Evolutionary conservation across 2,113 vertebrate genomes (phyloP).

Genomic region (Sterna hirundo): DNA sequence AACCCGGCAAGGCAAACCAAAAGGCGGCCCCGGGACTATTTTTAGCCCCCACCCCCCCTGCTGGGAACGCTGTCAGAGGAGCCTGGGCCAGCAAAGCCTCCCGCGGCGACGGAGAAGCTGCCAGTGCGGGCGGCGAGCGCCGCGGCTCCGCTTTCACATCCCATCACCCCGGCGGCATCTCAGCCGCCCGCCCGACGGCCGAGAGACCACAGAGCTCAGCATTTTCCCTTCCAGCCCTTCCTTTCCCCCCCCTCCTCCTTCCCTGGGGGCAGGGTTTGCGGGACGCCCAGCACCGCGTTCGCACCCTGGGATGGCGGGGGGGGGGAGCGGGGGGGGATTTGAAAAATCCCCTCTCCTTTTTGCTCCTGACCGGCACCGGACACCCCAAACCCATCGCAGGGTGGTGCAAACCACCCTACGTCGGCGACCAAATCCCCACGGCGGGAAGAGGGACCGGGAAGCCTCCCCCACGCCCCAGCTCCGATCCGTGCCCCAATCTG

Average conservation of each 20-base stretch:
- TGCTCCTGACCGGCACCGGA: rapidly evolving
- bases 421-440: rapidly evolving
- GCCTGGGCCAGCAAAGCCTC: neutral
- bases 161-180: neutral
- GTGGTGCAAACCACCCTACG: rapidly evolving
- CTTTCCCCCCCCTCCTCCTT: neutral
- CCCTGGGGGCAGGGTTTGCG: neutral
- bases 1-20: neutral
- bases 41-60: neutral
- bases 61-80: neutral
- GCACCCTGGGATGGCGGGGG: too few relatives aligned
- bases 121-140: neutral
- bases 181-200: neutral
- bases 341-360: neutral
- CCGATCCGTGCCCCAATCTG: rapidly evolving
- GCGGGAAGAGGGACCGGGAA: rapidly evolving
- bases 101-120: neutral
- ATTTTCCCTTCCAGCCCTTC: neutral
- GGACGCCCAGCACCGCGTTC: rapidly evolving
- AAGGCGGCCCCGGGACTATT: neutral
- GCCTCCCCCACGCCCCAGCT: neutral
- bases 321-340: rapidly evolving
- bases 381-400: neutral
- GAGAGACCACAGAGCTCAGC: neutral
- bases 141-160: constrained; percentile 37